A percentile compares a stretch with the other conserved stretches of the same genome.
Conservation (phyloP, 2,888 invertebrate genomes). For the Cyclophora punctaria region DNA sequence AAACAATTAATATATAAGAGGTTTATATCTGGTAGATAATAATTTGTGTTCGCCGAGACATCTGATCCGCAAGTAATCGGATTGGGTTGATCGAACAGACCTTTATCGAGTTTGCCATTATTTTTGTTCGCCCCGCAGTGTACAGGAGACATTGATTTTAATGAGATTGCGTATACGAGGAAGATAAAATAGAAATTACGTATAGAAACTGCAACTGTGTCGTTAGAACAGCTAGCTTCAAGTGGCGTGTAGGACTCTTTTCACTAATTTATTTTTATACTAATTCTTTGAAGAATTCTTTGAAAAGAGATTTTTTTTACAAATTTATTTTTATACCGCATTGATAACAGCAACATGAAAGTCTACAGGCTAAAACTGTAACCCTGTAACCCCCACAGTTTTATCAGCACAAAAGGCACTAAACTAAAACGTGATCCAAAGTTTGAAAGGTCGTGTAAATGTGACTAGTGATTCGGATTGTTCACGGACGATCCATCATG, state of each 20-base stretch:
- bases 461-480: slow-evolving; percentile 13
- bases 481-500: slow-evolving; percentile 52
- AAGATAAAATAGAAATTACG: too few species aligned
- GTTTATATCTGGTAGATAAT: slow-evolving; percentile 54
- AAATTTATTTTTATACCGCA: too few species aligned
- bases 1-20: slow-evolving; percentile 56
- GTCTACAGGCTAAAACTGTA: too few species aligned
- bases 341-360: too few species aligned
- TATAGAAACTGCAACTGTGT: too few species aligned
- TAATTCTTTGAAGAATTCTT: too few species aligned
- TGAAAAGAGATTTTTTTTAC: too few species aligned
- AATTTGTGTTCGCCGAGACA: slow-evolving; percentile 55
- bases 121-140: slow-evolving; percentile 47
- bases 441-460: not conserved
- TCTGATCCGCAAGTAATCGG: slow-evolving; percentile 69
- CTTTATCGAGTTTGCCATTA: slow-evolving; percentile 64
- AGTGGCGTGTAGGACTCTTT: too few species aligned
- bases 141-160: slow-evolving; percentile 63
- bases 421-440: not conserved
- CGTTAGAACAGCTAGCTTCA: too few species aligned
- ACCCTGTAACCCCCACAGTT: too few species aligned
- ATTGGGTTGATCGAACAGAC: slow-evolving; percentile 65
- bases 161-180: slow-evolving; percentile 36
- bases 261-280: too few species aligned
- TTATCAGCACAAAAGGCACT: not conserved